phyloP scores from a whole-genome alignment of 2,888 invertebrate species.

The Mechanitis mazaeus region DNA sequence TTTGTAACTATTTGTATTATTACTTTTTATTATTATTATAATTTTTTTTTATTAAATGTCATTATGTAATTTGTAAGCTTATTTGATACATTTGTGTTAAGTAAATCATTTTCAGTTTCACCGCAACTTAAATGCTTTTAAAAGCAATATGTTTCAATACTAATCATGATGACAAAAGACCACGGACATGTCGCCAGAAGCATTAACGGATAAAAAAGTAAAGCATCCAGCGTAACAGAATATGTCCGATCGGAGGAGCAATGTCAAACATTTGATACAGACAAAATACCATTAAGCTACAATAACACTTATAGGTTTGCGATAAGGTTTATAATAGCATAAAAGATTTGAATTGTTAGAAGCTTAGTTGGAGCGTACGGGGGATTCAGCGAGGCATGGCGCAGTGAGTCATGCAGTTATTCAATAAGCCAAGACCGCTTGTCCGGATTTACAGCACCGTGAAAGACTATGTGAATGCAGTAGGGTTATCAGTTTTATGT shows the following conservation, averaged over 20 bases:
- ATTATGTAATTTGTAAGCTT: neutral
- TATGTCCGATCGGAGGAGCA: slow-evolving; percentile 29
- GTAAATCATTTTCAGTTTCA: neutral
- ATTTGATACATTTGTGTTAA: neutral
- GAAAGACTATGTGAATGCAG: slow-evolving; percentile 40
- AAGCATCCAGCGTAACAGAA: slow-evolving; percentile 47
- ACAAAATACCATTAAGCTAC: neutral
- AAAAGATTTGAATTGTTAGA: slow-evolving; percentile 15
- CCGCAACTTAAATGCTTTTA: slow-evolving; percentile 10
- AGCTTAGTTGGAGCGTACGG: slow-evolving; percentile 44
- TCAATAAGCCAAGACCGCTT: slow-evolving; percentile 58
- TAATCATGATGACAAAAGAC: slow-evolving; percentile 44
- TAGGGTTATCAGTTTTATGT: slow-evolving; percentile 32
- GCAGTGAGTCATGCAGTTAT: slow-evolving; percentile 70
- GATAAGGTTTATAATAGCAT: slow-evolving; percentile 16
- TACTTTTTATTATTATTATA: too few species aligned
- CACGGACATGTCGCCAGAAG: slow-evolving; percentile 52
- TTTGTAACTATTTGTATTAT: too few species aligned
- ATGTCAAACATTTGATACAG: slow-evolving; percentile 9
- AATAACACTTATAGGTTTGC: neutral
- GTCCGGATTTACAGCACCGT: slow-evolving; percentile 50
- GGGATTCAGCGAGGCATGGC: slow-evolving; percentile 55
- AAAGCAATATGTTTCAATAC: slow-evolving; percentile 11
- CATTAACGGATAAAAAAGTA: slow-evolving; percentile 55
- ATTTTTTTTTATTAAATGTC: too few species aligned